Evolutionary conservation across 35 echinoderm and acorn worm species (phyloP), one percentile per base, ranked within the genome.

Genomic region (Apostichopus parvimensis): DNA sequence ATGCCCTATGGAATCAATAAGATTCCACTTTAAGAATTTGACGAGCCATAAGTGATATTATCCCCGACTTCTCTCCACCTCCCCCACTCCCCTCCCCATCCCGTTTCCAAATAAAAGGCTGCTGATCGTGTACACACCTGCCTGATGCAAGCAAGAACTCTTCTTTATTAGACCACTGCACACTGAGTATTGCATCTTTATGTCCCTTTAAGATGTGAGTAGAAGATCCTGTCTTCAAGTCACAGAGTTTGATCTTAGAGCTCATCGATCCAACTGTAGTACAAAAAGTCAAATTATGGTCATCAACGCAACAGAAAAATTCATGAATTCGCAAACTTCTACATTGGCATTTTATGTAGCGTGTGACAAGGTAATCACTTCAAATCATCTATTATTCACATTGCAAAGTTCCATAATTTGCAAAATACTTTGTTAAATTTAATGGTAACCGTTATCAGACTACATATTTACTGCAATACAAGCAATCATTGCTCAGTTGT

Each of bases 201-300:
- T 99, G 97, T 23, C 97, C 97, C 77, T 96, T 96, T 62, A 99
- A 92, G 17, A 96, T 99, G 78, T 99, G 97, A 6, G 95, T 95
- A 11, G 97, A 66, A 8, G 97, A 96, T 21, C 97, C 97, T 3
- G 95, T 91, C 91, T 96, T 96, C 18, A 99, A 95, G 89, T 99
- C 97, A 93, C 97, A 99, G 6, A 96, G 93, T 62, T 88, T 89
- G 61, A 94, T 92, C 26, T 95, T 88, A 20, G 90, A 79, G 85
- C 80, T 93, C 25, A 87, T 80, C 11, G 95, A 93, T 17, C 92
- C 97, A 90, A 99, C 97, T 99, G 83, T 1, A 92, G 18, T 13
- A 93, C 22, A 79, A 73, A n/a, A 81, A 11, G 80, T 82, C 22
- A 18, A 57, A 53, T 6, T 7, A 45, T 45, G 5, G 77, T 61